phyloP scores from a whole-genome alignment of 2,113 vertebrate genomes.

The Turnix velox region DNA sequence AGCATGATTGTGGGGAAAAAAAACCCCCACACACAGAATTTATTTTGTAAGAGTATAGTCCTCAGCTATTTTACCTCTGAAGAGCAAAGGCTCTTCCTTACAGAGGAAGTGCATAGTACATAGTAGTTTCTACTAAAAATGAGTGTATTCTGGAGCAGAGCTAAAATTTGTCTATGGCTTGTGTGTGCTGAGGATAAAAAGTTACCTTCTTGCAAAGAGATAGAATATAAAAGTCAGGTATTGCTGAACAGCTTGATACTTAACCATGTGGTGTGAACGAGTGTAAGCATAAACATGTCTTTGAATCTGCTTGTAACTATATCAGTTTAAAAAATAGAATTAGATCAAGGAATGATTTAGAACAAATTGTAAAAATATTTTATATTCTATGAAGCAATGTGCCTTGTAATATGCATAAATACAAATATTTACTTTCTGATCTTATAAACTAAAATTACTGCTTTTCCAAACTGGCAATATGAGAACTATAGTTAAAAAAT shows the following conservation, averaged over 20 bases:
- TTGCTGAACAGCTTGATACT: background rate
- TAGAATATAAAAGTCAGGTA: background rate
- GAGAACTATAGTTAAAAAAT: background rate
- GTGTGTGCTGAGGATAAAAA: background rate
- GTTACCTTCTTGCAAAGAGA: background rate
- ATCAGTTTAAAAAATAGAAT: background rate
- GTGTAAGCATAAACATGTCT: background rate
- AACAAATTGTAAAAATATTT: background rate
- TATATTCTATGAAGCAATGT: background rate
- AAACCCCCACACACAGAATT: background rate
- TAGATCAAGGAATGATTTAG: background rate
- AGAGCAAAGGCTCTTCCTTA: background rate
- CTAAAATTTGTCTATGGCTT: background rate
- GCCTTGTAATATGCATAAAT: background rate
- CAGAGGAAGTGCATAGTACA: background rate
- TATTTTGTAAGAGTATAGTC: background rate
- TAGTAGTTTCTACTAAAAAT: background rate
- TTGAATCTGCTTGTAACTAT: background rate
- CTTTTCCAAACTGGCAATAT: background rate
- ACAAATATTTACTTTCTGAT: background rate
- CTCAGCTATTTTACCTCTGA: background rate
- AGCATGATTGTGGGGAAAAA: accelerated
- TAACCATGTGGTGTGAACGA: background rate
- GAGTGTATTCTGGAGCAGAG: accelerated
- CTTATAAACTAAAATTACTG: background rate